Evolutionary conservation across 2,797 vertebrate genomes (phyloP).

Genomic region (Crax fasciolata): DNA sequence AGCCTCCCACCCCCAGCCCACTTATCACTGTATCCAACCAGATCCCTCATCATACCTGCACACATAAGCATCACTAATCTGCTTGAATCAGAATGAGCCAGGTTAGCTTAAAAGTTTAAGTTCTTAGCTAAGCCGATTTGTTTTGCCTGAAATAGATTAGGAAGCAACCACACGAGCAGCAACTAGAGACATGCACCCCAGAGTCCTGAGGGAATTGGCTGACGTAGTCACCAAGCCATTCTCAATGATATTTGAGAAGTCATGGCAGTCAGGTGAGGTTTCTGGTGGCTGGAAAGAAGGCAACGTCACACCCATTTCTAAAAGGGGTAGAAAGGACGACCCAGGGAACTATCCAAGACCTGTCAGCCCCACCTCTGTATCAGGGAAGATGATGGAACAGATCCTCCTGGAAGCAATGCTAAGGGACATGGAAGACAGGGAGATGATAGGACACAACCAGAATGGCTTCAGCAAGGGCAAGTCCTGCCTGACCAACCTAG

Average conservation of each 20-base stretch:
- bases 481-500: too few relatives aligned
- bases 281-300: neutral
- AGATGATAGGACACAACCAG: too few relatives aligned
- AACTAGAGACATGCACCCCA: neutral
- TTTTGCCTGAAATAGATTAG: slow-evolving; percentile 59
- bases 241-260: neutral
- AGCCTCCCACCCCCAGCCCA: neutral
- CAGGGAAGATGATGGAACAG: too few relatives aligned
- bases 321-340: neutral
- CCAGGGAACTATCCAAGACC: neutral
- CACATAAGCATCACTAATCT: slow-evolving; percentile 28
- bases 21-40: slow-evolving; percentile 13
- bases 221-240: neutral
- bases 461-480: too few relatives aligned
- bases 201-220: neutral
- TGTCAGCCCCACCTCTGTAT: neutral
- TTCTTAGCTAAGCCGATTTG: slow-evolving; percentile 31
- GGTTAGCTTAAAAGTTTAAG: slow-evolving; percentile 51
- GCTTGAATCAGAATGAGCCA: slow-evolving; percentile 6
- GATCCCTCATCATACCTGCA: neutral
- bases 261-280: neutral
- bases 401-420: too few relatives aligned
- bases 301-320: neutral
- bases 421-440: too few relatives aligned
- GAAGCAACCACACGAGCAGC: neutral